A percentile compares a stretch with the other conserved stretches of the same genome.
phyloP scores from a whole-genome alignment of 2,888 invertebrate species.

The Chalcosyrphus nemorum region DNA sequence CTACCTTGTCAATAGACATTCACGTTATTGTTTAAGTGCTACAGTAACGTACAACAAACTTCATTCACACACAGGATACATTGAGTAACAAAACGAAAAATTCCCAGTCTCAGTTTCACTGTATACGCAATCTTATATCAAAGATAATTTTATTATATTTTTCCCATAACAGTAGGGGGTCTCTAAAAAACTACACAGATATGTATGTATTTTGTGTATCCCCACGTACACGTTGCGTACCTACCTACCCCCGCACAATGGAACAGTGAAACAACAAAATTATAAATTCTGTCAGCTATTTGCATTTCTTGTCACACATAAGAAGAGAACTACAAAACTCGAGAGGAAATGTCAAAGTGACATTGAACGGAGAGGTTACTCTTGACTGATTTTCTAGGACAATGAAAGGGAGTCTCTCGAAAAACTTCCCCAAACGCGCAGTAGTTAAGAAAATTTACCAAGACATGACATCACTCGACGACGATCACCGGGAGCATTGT shows the following conservation, averaged over 20 bases:
- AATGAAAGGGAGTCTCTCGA: background rate
- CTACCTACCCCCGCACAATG: background rate
- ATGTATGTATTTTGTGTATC: background rate
- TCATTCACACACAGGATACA: too few relatives aligned
- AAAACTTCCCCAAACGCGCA: constrained; percentile 6
- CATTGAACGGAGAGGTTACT: constrained; percentile 43
- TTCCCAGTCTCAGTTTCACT: background rate
- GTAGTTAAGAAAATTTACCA: constrained; percentile 24
- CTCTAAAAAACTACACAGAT: background rate
- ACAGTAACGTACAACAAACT: too few relatives aligned
- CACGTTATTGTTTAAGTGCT: too few relatives aligned
- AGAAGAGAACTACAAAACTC: background rate
- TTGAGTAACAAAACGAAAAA: background rate
- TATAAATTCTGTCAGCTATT: constrained; percentile 40
- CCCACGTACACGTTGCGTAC: constrained; percentile 1
- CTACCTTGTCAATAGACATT: too few relatives aligned
- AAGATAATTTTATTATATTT: background rate
- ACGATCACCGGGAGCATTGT: constrained; percentile 22
- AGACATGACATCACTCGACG: constrained; percentile 55
- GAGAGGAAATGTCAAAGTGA: constrained; percentile 55
- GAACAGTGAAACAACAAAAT: constrained; percentile 36
- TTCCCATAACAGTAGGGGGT: background rate
- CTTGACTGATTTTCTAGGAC: constrained; percentile 59
- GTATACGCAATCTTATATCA: background rate
- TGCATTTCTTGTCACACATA: constrained; percentile 23